Percentiles rank a stretch among this genome's conserved stretches.
These are phyloP conservation scores for Quadroppia sp. DNA, from an alignment of 2,888 invertebrate species.

Conservation along the genomic window DNA sequence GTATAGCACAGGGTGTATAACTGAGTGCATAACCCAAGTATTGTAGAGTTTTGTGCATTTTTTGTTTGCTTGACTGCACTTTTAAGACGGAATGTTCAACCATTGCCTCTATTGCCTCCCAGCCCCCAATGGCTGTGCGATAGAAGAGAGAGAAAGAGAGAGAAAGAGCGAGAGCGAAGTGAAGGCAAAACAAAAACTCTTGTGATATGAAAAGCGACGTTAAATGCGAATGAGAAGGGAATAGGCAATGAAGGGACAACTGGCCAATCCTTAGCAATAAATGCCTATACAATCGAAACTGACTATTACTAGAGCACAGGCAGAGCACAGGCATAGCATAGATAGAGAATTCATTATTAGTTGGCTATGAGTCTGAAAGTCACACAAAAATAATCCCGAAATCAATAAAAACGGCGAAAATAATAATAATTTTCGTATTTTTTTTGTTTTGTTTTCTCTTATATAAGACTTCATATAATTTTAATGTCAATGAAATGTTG, in stretches of 20 bases:
- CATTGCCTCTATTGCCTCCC: conserved; percentile 10
- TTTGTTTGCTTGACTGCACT: conserved; percentile 27
- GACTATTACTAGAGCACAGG: not conserved
- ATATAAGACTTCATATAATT: not conserved
- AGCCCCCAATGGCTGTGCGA: conserved; percentile 16
- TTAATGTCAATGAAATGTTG: not conserved
- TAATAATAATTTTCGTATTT: not conserved
- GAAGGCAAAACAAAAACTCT: conserved; percentile 9
- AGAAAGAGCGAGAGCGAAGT: not conserved
- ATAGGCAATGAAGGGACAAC: conserved; percentile 5
- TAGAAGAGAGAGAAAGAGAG: not conserved
- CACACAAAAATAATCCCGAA: not conserved
- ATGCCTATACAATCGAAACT: conserved; percentile 1
- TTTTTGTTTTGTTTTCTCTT: not conserved
- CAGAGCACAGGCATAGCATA: not conserved
- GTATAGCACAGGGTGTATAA: not conserved
- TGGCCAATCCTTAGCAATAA: conserved; percentile 9
- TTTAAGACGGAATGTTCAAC: conserved; percentile 26
- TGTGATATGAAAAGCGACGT: conserved; percentile 1
- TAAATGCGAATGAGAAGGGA: conserved; percentile 3
- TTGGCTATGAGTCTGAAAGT: not conserved
- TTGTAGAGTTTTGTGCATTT: conserved; percentile 23
- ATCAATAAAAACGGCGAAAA: conserved; percentile 7
- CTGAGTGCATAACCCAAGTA: not conserved
- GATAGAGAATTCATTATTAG: not conserved